Conservation (phyloP, 2,113 vertebrate species). For the Plecotus auritus region DNA sequence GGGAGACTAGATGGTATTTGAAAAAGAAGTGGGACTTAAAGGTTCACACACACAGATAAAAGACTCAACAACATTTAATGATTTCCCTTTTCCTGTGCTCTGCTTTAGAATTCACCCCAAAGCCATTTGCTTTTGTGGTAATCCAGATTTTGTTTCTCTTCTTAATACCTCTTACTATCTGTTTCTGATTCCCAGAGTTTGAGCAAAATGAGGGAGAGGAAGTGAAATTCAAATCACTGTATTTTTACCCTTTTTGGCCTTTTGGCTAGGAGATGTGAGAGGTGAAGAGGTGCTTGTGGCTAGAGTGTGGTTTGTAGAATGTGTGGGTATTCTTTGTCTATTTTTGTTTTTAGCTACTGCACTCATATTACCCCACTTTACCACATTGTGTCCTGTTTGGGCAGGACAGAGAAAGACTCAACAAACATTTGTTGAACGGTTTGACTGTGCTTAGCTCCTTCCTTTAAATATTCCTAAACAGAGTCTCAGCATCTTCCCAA, state of each 20-base stretch:
- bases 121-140: background rate
- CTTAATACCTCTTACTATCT: background rate
- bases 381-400: constrained; percentile 34
- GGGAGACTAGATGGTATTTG: background rate
- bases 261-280: background rate
- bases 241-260: background rate
- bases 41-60: background rate
- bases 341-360: background rate
- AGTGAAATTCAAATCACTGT: constrained; percentile 35
- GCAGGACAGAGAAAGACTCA: constrained; percentile 34
- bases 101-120: constrained; percentile 36
- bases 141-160: constrained; percentile 26
- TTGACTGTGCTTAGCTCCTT: background rate
- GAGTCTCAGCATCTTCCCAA: background rate
- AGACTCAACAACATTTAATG: background rate
- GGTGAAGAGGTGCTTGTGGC: background rate
- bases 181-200: background rate
- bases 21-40: constrained; percentile 8
- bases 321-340: background rate
- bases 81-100: constrained; percentile 36
- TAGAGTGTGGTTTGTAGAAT: background rate
- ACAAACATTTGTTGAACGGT: background rate
- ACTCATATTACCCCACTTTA: background rate
- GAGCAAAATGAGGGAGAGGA: constrained; percentile 7
- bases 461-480: background rate